Evolutionary conservation across 2,113 vertebrate genomes (phyloP), one percentile per base, ranked within the genome.

Genomic region (Protomyctophum bolini): DNA sequence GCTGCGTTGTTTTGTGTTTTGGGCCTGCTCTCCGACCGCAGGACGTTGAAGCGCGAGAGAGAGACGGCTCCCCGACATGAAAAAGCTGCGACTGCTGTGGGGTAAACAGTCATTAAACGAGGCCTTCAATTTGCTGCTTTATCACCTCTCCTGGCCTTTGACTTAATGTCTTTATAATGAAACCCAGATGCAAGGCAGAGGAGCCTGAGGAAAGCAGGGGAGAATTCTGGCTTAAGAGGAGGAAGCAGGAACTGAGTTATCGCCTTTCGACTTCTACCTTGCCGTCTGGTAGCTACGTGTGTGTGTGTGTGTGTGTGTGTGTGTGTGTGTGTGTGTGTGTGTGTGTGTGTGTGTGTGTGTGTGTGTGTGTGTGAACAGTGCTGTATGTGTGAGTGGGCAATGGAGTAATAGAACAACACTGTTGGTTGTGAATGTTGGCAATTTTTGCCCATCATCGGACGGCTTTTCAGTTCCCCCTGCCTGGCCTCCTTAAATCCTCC

Each of bases 101-200:
- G 73, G 88, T 87, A 87, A 91, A 89, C 84, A 87, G 81, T 73
- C 76, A 82, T 89, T 89, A 86, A 52, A 57, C 70, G 21, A 78
- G 74, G 67, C 78, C 83, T 86, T 76, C 83, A 86, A 83, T 88
- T 83, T 85, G 75, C 78, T 81, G 75, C 82, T 89, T 81, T 87
- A 85, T 77, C 82, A 88, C 83, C 73, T 66, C 80, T 83, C 74
- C 76, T 82, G 83, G 75, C 83, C 78, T 87, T 72, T 68, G 64
- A 68, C 68, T 68, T 83, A 82, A 87, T 81, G 63, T 73, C 65
- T 76, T 70, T 58, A 68, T 73, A 90, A 87, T 82, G 72, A 76
- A 80, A 82, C 5, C 62, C 88, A 76, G 86, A 88, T 87, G 84
- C 12, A 56, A 56, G 8, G 69, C n/a, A 57, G 78, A 66, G 33